Conservation (phyloP, 2,113 vertebrate genomes). For the Columba janthina region DNA sequence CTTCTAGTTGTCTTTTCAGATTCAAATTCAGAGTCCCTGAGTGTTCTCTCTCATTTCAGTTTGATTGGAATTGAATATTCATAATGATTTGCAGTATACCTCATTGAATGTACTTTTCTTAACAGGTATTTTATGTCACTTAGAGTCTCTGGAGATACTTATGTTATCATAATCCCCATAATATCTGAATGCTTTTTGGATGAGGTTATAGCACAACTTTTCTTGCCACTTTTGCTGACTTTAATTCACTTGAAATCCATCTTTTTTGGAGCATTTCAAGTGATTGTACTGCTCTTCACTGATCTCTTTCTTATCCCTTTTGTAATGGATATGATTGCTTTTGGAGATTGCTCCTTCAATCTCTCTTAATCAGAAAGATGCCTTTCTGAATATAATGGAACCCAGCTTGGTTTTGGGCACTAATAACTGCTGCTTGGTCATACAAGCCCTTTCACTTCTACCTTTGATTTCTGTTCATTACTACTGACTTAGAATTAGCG, state of each 20-base stretch:
- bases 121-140: neutral
- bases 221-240: neutral
- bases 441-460: neutral
- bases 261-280: neutral
- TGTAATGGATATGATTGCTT: neutral
- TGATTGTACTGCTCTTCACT: neutral
- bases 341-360: neutral
- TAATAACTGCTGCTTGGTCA: neutral
- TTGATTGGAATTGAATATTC: conserved; percentile 34
- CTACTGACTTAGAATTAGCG: neutral
- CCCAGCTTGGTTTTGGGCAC: neutral
- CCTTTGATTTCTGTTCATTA: neutral
- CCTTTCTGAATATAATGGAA: neutral
- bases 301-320: neutral
- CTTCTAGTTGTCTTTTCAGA: conserved; percentile 2
- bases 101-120: neutral
- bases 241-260: neutral
- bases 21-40: neutral
- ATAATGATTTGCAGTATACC: neutral
- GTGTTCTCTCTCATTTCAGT: neutral
- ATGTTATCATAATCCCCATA: neutral
- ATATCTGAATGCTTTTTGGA: neutral
- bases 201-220: neutral
- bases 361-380: neutral
- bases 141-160: neutral